Evolutionary conservation across 2,888 invertebrate species (phyloP), one percentile per base, ranked within the genome.

Genomic region (Drosophila diplacantha): DNA sequence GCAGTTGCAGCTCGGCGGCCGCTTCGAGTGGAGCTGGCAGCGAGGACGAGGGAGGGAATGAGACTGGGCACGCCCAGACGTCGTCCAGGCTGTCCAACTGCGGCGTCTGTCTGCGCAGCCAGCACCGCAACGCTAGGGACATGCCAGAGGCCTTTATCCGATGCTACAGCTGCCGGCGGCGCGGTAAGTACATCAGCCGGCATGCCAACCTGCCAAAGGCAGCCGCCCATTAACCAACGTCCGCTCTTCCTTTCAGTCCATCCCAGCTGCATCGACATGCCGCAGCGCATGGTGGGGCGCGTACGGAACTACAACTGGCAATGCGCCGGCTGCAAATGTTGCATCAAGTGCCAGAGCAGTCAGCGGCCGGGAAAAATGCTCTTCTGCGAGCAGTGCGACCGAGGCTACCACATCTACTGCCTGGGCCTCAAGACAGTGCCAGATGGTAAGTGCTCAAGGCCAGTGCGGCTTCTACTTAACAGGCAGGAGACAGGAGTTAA

Each of bases 341-440:
- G 98, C 89, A 92, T 93, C 70, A 92, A 93, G 73, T 98, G 97
- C 88, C 91, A 92, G 77, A 93, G 93, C 86, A 93, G 94, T 34
- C 93, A 93, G 72, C 94, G 95, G 87, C 95, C 95, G 89, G 95
- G 95, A 85, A 95, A 95, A 89, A 96, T 97, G 95, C 91, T 97
- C 84, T 96, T 94, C 89, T 98, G 97, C 88, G 97, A 97, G 88
- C 93, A 94, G 84, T 98, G 97, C 89, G 97, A 97, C 89, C 91
- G 97, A 85, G 97, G 97, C 89, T 96, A 94, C 89, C 97, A 97
- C 87, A 94, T 95, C 72, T 95, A 95, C 89, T 98, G 97, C 89
- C 94, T 96, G 55, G 95, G 95, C 7, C 88, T 96, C 41, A 90
- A 92, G 65, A 90, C 91, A 67, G 93, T 96, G 79, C 97, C 97